phyloP scores from a whole-genome alignment of 35 echinoderm and acorn worm genomes.

The Apostichopus californicus region DNA sequence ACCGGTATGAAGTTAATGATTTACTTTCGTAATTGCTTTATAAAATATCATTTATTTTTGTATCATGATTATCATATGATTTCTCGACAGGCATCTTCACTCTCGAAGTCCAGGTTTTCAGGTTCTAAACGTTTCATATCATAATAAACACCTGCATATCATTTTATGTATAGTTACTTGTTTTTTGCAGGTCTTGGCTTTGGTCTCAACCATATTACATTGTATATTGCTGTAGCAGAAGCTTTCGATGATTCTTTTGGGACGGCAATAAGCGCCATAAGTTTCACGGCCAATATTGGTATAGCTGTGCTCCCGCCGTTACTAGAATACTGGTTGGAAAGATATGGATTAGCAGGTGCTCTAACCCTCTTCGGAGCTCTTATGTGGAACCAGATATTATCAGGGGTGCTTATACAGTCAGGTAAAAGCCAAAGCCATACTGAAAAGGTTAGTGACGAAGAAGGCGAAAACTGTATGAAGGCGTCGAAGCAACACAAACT shows the following conservation, averaged over 20 bases:
- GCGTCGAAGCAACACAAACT: neutral
- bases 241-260: neutral
- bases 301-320: neutral
- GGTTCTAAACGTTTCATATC: no score
- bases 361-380: neutral
- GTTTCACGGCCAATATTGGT: neutral
- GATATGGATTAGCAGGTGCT: neutral
- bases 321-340: neutral
- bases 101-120: no score
- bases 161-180: no score
- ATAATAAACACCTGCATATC: no score
- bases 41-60: no score
- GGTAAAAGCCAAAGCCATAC: neutral
- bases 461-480: no score
- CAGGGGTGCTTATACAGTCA: neutral
- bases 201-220: neutral
- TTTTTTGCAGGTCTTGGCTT: neutral
- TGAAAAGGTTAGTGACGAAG: neutral
- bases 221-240: neutral
- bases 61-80: no score
- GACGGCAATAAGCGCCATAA: neutral
- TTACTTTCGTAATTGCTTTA: no score
- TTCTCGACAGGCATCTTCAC: no score
- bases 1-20: no score
- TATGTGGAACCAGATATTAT: slow-evolving; percentile 5